Evolutionary conservation across 2,888 invertebrate species (phyloP).

Genomic region (Lepidonotus clava): DNA sequence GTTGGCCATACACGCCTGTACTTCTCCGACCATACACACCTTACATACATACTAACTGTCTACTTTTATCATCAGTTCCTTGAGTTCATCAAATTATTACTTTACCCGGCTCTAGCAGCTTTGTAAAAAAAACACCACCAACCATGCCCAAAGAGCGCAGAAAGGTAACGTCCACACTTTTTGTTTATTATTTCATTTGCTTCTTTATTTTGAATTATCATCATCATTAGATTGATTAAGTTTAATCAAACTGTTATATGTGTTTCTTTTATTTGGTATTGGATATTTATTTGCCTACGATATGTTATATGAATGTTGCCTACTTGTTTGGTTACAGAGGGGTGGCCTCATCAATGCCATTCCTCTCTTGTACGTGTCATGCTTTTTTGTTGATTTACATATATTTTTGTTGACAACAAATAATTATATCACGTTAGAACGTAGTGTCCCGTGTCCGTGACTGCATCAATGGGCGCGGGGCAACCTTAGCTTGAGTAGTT

Average conservation of each 20-base stretch:
- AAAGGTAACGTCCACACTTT: constrained; percentile 52
- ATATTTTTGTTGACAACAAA: not conserved
- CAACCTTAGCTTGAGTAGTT: constrained; percentile 46
- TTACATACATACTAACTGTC: constrained; percentile 49
- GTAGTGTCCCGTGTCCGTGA: not conserved
- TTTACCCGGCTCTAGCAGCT: constrained; percentile 49
- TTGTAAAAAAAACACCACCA: constrained; percentile 26
- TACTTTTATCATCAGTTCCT: constrained; percentile 50
- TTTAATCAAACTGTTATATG: not conserved
- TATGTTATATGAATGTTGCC: constrained; percentile 41
- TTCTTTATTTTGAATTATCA: constrained; percentile 30
- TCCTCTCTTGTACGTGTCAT: constrained; percentile 33
- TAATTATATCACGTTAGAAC: not conserved
- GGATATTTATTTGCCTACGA: constrained; percentile 38
- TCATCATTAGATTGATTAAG: not conserved
- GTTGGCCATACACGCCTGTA: not conserved
- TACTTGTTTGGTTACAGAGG: constrained; percentile 46
- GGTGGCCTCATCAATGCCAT: not conserved
- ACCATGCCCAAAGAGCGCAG: constrained; percentile 52
- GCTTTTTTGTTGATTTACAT: constrained; percentile 48
- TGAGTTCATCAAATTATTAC: constrained; percentile 52
- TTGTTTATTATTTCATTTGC: constrained; percentile 47
- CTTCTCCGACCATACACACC: not conserved
- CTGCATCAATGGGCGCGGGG: not conserved
- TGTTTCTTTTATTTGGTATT: constrained; percentile 40